Percentiles rank a stretch among this genome's conserved stretches.
These are phyloP conservation scores for Monochamus alternatus DNA, from an alignment of 2,888 invertebrate genomes.

Conservation along the genomic window DNA sequence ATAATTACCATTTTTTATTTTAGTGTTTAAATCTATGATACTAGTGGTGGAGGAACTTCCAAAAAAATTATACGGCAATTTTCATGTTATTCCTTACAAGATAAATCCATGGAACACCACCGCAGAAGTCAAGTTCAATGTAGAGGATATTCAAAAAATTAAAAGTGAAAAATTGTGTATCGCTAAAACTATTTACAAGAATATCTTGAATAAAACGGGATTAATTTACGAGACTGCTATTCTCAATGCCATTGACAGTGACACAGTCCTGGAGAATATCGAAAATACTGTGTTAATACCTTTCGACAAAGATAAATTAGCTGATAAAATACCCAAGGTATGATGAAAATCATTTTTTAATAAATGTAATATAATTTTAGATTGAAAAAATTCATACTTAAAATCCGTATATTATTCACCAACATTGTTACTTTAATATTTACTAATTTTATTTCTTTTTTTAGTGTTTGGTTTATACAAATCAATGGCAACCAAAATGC, in stretches of 20 bases:
- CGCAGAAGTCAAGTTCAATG: slow-evolving; percentile 14
- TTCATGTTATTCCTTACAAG: slow-evolving; percentile 13
- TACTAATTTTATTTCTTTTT: neutral
- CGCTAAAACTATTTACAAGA: slow-evolving; percentile 1
- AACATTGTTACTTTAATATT: neutral
- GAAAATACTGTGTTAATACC: slow-evolving; percentile 13
- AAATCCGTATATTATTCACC: too few relatives aligned
- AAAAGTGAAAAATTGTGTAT: slow-evolving; percentile 13
- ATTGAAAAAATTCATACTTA: too few relatives aligned
- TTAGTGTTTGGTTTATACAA: slow-evolving; percentile 11
- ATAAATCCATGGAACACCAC: slow-evolving; percentile 19
- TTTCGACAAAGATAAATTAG: neutral
- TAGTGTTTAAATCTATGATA: slow-evolving; percentile 17
- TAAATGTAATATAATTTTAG: neutral
- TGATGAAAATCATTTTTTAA: neutral
- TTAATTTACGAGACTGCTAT: slow-evolving; percentile 1
- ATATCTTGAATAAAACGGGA: slow-evolving; percentile 21
- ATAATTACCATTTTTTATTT: too few relatives aligned
- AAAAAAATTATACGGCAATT: slow-evolving; percentile 13
- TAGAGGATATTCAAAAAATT: neutral
- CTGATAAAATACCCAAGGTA: slow-evolving; percentile 23
- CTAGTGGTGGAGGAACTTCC: slow-evolving; percentile 16
- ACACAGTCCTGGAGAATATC: neutral
- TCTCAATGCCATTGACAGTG: neutral
- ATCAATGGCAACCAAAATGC: slow-evolving; percentile 10